Percentiles rank a stretch among this genome's conserved stretches.
These are phyloP conservation scores for Scophthalmus maximus DNA, from an alignment of 2,113 vertebrate genomes.

Conservation along the genomic window DNA sequence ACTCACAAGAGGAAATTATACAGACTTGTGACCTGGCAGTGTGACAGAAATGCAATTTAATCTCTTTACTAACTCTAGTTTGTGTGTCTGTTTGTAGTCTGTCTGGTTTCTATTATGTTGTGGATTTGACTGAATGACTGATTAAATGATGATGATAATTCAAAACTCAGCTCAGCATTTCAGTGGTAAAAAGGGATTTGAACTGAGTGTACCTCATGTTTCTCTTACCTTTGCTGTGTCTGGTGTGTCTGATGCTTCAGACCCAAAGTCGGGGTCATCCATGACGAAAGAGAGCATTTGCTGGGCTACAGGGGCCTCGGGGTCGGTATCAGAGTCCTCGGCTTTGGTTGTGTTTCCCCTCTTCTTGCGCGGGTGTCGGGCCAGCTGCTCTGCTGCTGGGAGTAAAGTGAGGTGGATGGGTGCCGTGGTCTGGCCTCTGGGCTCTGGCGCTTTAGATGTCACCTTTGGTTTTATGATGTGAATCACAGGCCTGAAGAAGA, in stretches of 20 bases:
- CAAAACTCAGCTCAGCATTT: background rate
- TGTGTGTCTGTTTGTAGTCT: too few species aligned
- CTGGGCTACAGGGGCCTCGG: conserved; percentile 88
- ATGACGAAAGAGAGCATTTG: conserved; percentile 97
- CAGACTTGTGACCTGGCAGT: background rate
- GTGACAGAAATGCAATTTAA: background rate
- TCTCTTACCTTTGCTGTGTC: conserved; percentile 75
- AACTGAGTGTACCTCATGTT: background rate
- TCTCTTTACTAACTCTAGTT: too few species aligned
- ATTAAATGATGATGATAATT: background rate
- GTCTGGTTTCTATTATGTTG: background rate
- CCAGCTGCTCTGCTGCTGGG: conserved; percentile 55
- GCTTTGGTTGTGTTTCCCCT: conserved; percentile 56
- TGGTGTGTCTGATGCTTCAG: conserved; percentile 87
- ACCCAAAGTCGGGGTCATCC: conserved; percentile 98
- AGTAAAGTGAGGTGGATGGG: conserved; percentile 62
- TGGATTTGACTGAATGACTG: background rate
- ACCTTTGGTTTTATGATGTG: conserved; percentile 74
- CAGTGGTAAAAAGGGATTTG: too few species aligned
- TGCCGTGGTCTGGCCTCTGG: conserved; percentile 42
- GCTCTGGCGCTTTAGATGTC: conserved; percentile 71
- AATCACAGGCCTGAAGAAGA: conserved; percentile 64
- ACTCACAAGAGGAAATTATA: background rate
- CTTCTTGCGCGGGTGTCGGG: conserved; percentile 61
- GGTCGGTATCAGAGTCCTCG: conserved; percentile 90